A percentile compares a stretch with the other conserved stretches of the same genome.
Conservation (phyloP, 53 echinoderm and acorn worm species). For the Hippasteria phrygiana region DNA sequence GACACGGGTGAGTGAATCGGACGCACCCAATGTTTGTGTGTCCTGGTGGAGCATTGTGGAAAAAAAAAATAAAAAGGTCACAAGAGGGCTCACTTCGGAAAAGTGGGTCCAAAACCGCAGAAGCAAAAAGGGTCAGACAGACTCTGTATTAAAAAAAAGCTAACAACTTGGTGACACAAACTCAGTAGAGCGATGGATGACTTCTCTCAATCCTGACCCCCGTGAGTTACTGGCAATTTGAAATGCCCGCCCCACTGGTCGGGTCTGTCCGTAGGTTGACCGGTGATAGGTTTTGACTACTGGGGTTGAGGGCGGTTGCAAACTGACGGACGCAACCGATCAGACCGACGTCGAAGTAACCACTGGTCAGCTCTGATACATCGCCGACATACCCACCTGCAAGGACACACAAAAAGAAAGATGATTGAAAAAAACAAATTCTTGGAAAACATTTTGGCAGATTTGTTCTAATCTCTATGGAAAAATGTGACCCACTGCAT, state of each 20-base stretch:
- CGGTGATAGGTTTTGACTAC: background rate
- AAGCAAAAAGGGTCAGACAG: too few species aligned
- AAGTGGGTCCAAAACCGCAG: too few species aligned
- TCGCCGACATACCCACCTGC: conserved; percentile 82
- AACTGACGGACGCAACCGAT: conserved; percentile 86
- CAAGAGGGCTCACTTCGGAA: too few species aligned
- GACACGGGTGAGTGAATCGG: too few species aligned
- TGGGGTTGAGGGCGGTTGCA: conserved; percentile 59
- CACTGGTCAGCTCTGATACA: conserved; percentile 75
- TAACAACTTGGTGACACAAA: too few species aligned
- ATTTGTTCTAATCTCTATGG: too few species aligned
- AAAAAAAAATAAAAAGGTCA: too few species aligned
- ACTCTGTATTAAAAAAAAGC: too few species aligned
- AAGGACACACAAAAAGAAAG: background rate
- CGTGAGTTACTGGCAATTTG: background rate
- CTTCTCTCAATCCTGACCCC: background rate
- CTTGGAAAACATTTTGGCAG: background rate
- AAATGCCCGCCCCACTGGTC: background rate
- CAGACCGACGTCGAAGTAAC: conserved; percentile 72
- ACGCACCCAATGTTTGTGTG: too few species aligned
- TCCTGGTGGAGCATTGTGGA: too few species aligned
- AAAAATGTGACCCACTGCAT: too few species aligned
- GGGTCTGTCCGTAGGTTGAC: conserved; percentile 34
- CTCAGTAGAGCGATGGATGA: too few species aligned
- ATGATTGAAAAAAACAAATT: background rate